Evolutionary conservation across 2,797 vertebrate genomes (phyloP).

Genomic region (Acropternis orthonyx): DNA sequence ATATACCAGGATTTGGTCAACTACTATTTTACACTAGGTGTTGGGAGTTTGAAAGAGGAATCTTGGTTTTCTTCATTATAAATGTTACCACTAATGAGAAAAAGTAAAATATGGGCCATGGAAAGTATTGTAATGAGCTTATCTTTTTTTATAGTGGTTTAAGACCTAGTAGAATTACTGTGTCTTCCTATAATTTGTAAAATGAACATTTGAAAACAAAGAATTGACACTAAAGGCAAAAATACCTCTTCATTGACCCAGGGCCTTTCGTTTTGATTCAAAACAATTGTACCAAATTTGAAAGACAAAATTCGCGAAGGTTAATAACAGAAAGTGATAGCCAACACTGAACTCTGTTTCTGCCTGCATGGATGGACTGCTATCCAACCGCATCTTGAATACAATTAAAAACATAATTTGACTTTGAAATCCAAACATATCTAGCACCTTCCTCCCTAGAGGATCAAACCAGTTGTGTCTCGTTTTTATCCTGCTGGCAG

Average conservation of each 20-base stretch:
- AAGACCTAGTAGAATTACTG: neutral
- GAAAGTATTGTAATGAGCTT: neutral
- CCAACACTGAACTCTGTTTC: neutral
- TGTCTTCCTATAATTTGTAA: neutral
- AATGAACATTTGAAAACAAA: neutral
- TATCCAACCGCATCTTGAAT: conserved; percentile 22
- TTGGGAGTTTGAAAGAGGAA: neutral
- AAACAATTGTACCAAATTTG: neutral
- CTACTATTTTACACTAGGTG: neutral
- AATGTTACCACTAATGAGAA: neutral
- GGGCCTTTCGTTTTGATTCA: neutral
- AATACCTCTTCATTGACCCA: neutral
- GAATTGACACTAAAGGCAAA: neutral
- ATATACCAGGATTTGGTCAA: neutral
- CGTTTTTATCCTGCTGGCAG: conserved; percentile 36
- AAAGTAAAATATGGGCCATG: neutral
- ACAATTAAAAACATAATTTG: conserved; percentile 37
- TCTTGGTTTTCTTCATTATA: neutral
- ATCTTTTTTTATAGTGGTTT: neutral
- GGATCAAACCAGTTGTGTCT: conserved; percentile 49
- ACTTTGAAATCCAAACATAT: conserved; percentile 43
- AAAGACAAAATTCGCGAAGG: conserved; percentile 11
- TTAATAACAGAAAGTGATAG: neutral
- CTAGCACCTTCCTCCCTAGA: conserved; percentile 36
- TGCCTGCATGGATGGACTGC: neutral